Percentiles rank a stretch among this genome's conserved stretches.
phyloP scores from a whole-genome alignment of 2,797 vertebrate species.

The Morelia viridis region DNA sequence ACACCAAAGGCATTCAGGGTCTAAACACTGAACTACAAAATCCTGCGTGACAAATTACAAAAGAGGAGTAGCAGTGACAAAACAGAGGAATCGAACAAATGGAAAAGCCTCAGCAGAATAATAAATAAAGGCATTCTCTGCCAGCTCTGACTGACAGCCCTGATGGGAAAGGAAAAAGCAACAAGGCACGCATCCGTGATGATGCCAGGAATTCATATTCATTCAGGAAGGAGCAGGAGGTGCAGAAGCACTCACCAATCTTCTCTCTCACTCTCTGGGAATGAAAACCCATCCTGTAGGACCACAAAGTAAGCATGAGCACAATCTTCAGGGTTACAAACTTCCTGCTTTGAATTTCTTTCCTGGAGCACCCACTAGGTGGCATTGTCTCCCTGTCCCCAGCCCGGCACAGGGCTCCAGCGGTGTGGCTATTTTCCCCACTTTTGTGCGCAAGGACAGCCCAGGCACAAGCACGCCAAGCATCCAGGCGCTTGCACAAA shows the following conservation, averaged over 20 bases:
- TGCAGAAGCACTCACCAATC: neutral
- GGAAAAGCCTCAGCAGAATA: neutral
- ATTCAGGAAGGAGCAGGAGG: neutral
- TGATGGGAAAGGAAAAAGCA: neutral
- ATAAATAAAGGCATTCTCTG: neutral
- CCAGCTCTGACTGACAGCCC: neutral
- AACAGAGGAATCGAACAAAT: neutral
- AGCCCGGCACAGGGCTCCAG: neutral
- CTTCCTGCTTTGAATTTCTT: neutral
- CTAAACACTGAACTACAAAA: neutral
- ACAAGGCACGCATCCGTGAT: neutral
- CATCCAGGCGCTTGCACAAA: neutral
- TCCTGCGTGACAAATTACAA: neutral
- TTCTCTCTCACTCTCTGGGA: neutral
- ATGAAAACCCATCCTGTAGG: neutral
- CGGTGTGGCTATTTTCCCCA: neutral
- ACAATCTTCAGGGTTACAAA: neutral
- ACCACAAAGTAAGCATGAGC: neutral
- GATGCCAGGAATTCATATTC: neutral
- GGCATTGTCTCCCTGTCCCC: slow-evolving; percentile 17
- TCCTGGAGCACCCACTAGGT: slow-evolving; percentile 6
- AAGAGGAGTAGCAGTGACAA: neutral
- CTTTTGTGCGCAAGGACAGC: neutral
- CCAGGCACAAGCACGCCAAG: neutral
- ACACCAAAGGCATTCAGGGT: neutral